phyloP scores from a whole-genome alignment of 92 coral and sea anemone genomes.

The Plumapathes pennacea region DNA sequence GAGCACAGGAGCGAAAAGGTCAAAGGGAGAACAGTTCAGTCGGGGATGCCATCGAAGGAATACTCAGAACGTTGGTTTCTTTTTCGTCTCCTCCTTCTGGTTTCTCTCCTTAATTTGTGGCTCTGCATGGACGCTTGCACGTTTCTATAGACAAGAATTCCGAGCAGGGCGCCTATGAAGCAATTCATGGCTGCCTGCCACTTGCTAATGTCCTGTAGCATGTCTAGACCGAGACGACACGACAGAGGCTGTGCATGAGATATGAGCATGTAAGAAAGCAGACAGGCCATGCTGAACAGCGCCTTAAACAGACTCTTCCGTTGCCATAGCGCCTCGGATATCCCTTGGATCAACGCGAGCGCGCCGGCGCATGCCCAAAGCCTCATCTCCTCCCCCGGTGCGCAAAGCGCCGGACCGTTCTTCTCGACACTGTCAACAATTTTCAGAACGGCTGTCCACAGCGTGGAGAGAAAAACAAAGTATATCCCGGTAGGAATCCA shows the following conservation, averaged over 20 bases:
- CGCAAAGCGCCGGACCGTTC: slow-evolving; percentile 70
- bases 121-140: slow-evolving; percentile 25
- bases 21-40: too few species aligned
- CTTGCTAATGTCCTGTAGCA: slow-evolving; percentile 62
- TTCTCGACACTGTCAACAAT: slow-evolving; percentile 66
- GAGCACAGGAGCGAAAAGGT: too few species aligned
- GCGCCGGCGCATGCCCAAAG: slow-evolving; percentile 80
- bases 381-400: slow-evolving; percentile 76
- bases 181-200: slow-evolving; percentile 87
- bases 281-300: slow-evolving; percentile 66
- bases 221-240: slow-evolving; percentile 67
- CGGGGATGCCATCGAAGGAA: too few species aligned
- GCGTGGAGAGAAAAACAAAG: slow-evolving; percentile 60
- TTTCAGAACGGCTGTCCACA: slow-evolving; percentile 78
- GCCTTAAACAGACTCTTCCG: slow-evolving; percentile 63
- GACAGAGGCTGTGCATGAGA: slow-evolving; percentile 74
- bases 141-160: slow-evolving; percentile 56
- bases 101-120: slow-evolving; percentile 4
- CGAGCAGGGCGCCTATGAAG: slow-evolving; percentile 68
- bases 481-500: slow-evolving; percentile 84
- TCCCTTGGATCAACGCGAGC: slow-evolving; percentile 56
- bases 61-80: slow-evolving; percentile 25
- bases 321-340: slow-evolving; percentile 75
- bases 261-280: slow-evolving; percentile 66
- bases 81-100: slow-evolving; percentile 10